Evolutionary conservation across 2,888 invertebrate genomes (phyloP).

Genomic region (Dromius quadrimaculatus): DNA sequence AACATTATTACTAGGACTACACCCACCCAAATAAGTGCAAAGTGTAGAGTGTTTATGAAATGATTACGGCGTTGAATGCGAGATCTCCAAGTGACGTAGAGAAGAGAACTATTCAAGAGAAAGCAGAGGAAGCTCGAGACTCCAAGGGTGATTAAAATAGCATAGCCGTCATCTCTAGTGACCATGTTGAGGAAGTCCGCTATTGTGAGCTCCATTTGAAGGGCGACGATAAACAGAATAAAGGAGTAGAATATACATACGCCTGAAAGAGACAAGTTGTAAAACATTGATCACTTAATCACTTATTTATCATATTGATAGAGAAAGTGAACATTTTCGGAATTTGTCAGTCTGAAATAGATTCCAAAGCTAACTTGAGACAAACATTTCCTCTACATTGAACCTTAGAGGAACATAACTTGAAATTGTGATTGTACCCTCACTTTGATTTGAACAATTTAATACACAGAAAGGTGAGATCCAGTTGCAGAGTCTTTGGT

Average conservation of each 20-base stretch:
- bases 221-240: conserved; percentile 58
- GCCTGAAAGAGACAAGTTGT: not conserved
- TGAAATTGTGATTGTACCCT: no score
- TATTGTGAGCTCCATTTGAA: conserved; percentile 59
- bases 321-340: no score
- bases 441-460: no score
- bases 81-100: not conserved
- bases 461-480: no score
- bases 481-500: no score
- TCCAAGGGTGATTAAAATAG: conserved; percentile 58
- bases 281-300: no score
- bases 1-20: conserved; percentile 28
- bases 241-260: conserved; percentile 58
- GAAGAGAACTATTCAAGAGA: conserved; percentile 56
- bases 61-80: not conserved
- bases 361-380: no score
- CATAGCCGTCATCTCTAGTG: conserved; percentile 61
- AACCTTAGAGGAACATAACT: no score
- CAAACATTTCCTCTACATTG: no score
- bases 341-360: no score
- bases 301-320: no score
- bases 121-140: conserved; percentile 59
- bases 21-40: not conserved
- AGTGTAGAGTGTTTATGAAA: not conserved
- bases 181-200: conserved; percentile 64